A percentile compares a stretch with the other conserved stretches of the same genome.
Conservation (phyloP, 2,888 invertebrate species). For the Patella ulyssiponensis region DNA sequence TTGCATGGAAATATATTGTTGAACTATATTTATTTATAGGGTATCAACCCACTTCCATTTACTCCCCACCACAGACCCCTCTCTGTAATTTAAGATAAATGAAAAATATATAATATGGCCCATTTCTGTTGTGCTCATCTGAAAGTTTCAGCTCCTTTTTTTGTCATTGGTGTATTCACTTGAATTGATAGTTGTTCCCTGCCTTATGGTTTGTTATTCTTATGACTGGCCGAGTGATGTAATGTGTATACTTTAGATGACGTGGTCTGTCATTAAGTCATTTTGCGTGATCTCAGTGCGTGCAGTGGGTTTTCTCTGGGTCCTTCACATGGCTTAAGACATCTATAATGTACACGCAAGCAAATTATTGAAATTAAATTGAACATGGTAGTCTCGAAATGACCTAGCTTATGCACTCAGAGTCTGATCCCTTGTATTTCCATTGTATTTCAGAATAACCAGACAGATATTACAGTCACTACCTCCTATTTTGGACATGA, state of each 20-base stretch:
- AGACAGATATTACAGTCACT: constrained; percentile 86
- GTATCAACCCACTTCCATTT: not conserved
- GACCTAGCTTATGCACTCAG: no score
- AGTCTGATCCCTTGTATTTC: no score
- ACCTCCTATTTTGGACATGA: constrained; percentile 90
- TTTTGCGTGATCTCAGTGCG: no score
- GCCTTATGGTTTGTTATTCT: no score
- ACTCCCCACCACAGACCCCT: constrained; percentile 4
- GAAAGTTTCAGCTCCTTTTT: not conserved
- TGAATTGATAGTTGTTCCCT: not conserved
- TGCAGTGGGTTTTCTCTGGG: no score
- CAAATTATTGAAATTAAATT: no score
- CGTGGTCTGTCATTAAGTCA: no score
- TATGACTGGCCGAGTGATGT: no score
- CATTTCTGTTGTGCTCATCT: not conserved
- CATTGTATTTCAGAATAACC: constrained; percentile 63
- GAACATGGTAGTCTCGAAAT: no score
- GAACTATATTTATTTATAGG: not conserved
- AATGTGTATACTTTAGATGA: no score
- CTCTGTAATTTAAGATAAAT: not conserved
- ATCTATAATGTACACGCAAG: no score
- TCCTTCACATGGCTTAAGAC: no score
- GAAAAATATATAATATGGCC: not conserved
- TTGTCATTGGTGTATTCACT: not conserved
- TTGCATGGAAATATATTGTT: not conserved